Base-by-base conservation (phyloP, 2,113 vertebrate genomes). In the Python bivittatus region DNA sequence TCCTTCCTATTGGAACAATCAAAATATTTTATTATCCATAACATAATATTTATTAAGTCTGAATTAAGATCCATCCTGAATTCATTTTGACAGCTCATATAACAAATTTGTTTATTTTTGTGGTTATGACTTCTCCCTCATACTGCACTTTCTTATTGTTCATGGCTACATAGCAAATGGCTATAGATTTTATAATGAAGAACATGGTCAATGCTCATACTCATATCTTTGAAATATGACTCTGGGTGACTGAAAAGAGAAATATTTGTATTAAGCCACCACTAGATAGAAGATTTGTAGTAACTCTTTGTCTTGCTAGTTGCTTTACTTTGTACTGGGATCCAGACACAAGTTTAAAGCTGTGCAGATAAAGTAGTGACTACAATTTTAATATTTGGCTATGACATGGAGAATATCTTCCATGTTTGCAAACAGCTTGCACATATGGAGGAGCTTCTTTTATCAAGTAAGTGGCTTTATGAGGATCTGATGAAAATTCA, bases 21-120 rank as follows among this genome's bases (percentile, higher is more conserved):
- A 86, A 60, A 86, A 84, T 83, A 84, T 94, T 97, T 95, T 52
- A 91, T 94, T 90, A 86, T 90, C 44, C 61, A 92, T 87, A 56
- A 53, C 79, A 84, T 17, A 93, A 64, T 95, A 92, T 57, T 84
- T 84, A 91, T 93, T 93, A 94, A 54, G 90, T n/a, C 85, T 93
- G n/a, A 3, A 0, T 94, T 94, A 94, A 84, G 89, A 90, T 54
- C 84, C 92, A 22, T 92, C 89, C 91, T 92, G 93, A 96, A 93
- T 94, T 93, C 1, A 56, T 90, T 95, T 83, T 83, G 93, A 91
- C 93, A 95, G 89, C 38, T 92, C 56, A 91, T 95, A 10, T 25
- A 90, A 89, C 57, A 61, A 93, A 48, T 0, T 84, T 91, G 0
- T 90, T 93, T 89, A n/a, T 90, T 95, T 96, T 92, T 90, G 53